Percentiles rank a stretch among this genome's conserved stretches.
Evolutionary conservation across 2,888 invertebrate genomes (phyloP).

Genomic region (Idaea dimidiata): DNA sequence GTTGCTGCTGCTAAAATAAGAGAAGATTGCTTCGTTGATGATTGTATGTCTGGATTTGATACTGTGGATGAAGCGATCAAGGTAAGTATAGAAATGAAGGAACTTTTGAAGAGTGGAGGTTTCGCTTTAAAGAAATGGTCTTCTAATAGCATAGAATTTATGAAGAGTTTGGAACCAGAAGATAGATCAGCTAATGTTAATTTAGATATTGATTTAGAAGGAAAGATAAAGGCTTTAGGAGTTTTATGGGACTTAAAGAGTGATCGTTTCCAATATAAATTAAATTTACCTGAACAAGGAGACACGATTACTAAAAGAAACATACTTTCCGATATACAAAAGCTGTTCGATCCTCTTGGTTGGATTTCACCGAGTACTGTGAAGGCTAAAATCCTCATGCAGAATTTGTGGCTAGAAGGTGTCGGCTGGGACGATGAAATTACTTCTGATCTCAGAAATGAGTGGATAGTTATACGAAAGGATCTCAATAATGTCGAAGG

Average conservation of each 20-base stretch:
- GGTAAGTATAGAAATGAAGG: slow-evolving; percentile 8
- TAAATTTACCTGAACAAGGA: slow-evolving; percentile 13
- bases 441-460: slow-evolving; percentile 7
- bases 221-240: slow-evolving; percentile 30
- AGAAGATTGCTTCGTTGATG: slow-evolving; percentile 22
- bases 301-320: slow-evolving; percentile 24
- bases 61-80: slow-evolving; percentile 11
- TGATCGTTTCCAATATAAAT: slow-evolving; percentile 28
- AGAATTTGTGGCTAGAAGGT: slow-evolving; percentile 28
- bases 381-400: slow-evolving; percentile 25
- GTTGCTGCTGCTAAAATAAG: slow-evolving; percentile 9
- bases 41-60: slow-evolving; percentile 19
- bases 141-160: slow-evolving; percentile 11
- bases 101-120: slow-evolving; percentile 16
- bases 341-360: slow-evolving; percentile 28
- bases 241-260: slow-evolving; percentile 32
- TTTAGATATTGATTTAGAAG: slow-evolving; percentile 21
- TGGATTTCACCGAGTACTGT: slow-evolving; percentile 26
- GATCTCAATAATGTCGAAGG: slow-evolving; percentile 9
- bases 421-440: slow-evolving; percentile 30
- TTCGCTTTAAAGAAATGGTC: slow-evolving; percentile 21
- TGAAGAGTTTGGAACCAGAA: slow-evolving; percentile 6
- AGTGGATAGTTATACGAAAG: slow-evolving; percentile 23
- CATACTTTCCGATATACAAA: slow-evolving; percentile 24
- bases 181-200: neutral